A percentile compares a stretch with the other conserved stretches of the same genome.
These are phyloP conservation scores for Hypomecis atomaria DNA, from an alignment of 2,888 invertebrate genomes.

Conservation along the genomic window DNA sequence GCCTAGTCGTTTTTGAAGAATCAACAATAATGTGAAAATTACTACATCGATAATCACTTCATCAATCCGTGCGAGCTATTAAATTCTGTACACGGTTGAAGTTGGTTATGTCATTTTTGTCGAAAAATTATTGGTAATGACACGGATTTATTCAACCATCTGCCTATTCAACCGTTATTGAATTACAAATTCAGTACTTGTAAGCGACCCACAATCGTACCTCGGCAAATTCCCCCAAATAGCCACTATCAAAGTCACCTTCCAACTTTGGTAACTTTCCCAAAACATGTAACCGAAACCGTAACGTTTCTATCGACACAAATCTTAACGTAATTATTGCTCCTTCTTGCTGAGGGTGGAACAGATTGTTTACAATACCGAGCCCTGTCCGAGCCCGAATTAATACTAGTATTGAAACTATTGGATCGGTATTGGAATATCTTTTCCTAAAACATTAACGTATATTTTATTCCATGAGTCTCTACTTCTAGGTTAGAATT, in stretches of 20 bases:
- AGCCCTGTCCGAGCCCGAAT: neutral
- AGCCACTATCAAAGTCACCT: conserved; percentile 17
- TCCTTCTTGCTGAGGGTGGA: conserved; percentile 29
- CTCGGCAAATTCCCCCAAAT: conserved; percentile 2
- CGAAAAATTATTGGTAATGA: too few relatives aligned
- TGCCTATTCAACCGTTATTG: neutral
- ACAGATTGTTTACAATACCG: neutral
- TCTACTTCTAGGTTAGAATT: too few relatives aligned
- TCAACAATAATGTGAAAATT: too few relatives aligned
- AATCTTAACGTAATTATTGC: conserved; percentile 49
- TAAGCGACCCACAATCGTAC: conserved; percentile 3
- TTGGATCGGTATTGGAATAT: neutral
- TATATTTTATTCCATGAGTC: too few relatives aligned
- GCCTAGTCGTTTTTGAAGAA: too few relatives aligned
- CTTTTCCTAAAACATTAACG: neutral
- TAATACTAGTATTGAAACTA: neutral
- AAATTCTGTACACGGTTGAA: too few relatives aligned
- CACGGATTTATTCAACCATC: neutral
- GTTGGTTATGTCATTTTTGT: too few relatives aligned
- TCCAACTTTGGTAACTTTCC: conserved; percentile 15
- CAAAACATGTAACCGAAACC: conserved; percentile 19
- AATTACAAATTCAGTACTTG: neutral
- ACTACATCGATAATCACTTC: too few relatives aligned
- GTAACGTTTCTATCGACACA: conserved; percentile 38
- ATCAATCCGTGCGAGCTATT: too few relatives aligned